phyloP scores from a whole-genome alignment of 2,888 invertebrate species.

The Sacculina carcini region DNA sequence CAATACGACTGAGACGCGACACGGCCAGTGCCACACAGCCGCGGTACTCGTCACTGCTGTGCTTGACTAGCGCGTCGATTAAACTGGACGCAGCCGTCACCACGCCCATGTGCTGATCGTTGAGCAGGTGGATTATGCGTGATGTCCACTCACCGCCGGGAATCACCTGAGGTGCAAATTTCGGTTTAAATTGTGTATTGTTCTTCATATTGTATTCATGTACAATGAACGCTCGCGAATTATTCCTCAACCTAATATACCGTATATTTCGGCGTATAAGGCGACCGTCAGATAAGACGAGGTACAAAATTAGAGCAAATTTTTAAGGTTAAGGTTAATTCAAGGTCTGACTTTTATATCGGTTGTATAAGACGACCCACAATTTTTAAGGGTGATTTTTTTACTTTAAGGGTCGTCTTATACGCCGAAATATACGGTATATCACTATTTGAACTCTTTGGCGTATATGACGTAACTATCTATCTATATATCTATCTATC shows the following conservation, averaged over 20 bases:
- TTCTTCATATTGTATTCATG: neutral
- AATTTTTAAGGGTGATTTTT: too few relatives aligned
- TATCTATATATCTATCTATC: too few relatives aligned
- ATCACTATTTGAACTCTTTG: neutral
- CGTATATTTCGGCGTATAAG: too few relatives aligned
- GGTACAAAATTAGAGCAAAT: too few relatives aligned
- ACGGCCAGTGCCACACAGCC: constrained; percentile 95
- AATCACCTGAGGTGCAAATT: constrained; percentile 20
- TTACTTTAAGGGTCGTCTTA: too few relatives aligned
- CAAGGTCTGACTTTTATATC: too few relatives aligned
- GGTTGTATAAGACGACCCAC: too few relatives aligned
- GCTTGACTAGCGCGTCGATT: constrained; percentile 92
- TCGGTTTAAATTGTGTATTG: neutral
- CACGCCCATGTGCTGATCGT: constrained; percentile 98
- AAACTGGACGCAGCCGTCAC: constrained; percentile 95
- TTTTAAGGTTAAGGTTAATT: too few relatives aligned
- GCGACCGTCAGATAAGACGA: too few relatives aligned
- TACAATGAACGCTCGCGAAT: too few relatives aligned
- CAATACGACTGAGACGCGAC: constrained; percentile 83
- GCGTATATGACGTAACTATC: too few relatives aligned
- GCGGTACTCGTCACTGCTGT: constrained; percentile 97
- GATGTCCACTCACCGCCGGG: constrained; percentile 87
- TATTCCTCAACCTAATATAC: too few relatives aligned
- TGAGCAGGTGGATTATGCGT: constrained; percentile 86
- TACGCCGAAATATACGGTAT: neutral